phyloP scores from a whole-genome alignment of 2,888 invertebrate species.

The Apodemia zela region DNA sequence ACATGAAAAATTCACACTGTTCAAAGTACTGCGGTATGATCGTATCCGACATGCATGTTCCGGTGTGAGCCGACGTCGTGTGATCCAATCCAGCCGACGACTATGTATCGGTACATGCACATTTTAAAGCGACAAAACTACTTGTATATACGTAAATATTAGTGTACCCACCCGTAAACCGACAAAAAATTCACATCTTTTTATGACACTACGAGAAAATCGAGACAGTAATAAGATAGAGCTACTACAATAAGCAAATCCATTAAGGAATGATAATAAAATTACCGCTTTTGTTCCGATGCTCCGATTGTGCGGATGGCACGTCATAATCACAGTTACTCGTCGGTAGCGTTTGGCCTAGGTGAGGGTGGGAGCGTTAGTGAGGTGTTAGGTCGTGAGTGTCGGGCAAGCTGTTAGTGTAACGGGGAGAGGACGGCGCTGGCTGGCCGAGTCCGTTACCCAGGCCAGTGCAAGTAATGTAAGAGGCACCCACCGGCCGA shows the following conservation, averaged over 20 bases:
- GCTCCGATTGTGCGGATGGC: conserved; percentile 62
- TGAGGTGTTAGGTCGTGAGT: conserved; percentile 33
- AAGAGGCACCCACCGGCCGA: conserved; percentile 45
- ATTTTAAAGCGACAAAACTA: conserved; percentile 78
- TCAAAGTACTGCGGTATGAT: conserved; percentile 59
- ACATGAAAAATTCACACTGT: conserved; percentile 74
- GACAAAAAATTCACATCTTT: conserved; percentile 55
- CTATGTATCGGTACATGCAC: conserved; percentile 65
- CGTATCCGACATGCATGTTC: conserved; percentile 57
- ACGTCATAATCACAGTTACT: conserved; percentile 59
- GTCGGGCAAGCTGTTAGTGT: conserved; percentile 21
- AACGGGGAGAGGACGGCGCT: conserved; percentile 12
- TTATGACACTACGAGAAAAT: conserved; percentile 72
- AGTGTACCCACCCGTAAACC: conserved; percentile 77
- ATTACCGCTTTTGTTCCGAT: conserved; percentile 69
- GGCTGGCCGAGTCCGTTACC: conserved; percentile 6
- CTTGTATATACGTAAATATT: conserved; percentile 70
- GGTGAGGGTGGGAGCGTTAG: conserved; percentile 40
- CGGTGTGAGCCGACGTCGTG: conserved; percentile 48
- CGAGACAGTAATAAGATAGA: conserved; percentile 73
- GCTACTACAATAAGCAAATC: conserved; percentile 78
- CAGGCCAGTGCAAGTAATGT: conserved; percentile 30
- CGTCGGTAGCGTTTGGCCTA: conserved; percentile 18
- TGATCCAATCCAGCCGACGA: conserved; percentile 42
- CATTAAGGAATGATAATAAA: conserved; percentile 75